phyloP scores from a whole-genome alignment of 2,113 vertebrate genomes.

The Corythoichthys intestinalis region DNA sequence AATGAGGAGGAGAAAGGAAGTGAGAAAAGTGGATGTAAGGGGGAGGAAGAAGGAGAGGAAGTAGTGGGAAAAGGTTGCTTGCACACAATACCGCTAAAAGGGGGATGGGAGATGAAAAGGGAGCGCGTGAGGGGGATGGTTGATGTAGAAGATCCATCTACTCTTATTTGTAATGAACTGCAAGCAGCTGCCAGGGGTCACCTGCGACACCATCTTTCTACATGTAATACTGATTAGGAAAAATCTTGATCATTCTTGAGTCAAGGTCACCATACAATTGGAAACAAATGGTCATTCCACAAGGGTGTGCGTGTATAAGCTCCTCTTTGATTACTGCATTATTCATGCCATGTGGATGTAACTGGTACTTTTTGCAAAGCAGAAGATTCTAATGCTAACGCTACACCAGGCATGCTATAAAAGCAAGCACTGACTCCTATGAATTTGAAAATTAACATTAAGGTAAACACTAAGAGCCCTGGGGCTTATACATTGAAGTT shows the following conservation, averaged over 20 bases:
- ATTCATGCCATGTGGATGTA: slow-evolving; percentile 39
- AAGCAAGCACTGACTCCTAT: slow-evolving; percentile 2
- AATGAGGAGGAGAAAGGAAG: not conserved
- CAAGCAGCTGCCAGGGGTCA: slow-evolving; percentile 6
- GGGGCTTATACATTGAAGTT: slow-evolving; percentile 29
- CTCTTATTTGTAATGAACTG: slow-evolving; percentile 10
- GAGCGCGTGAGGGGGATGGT: slow-evolving; percentile 38
- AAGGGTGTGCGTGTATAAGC: slow-evolving; percentile 6
- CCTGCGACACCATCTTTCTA: slow-evolving; percentile 6
- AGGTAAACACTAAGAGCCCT: slow-evolving; percentile 5
- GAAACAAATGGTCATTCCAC: not conserved
- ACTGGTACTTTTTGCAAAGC: slow-evolving; percentile 15
- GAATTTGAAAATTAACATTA: slow-evolving; percentile 15
- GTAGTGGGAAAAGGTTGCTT: slow-evolving; percentile 6
- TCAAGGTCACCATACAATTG: slow-evolving; percentile 36
- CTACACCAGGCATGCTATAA: slow-evolving; percentile 25
- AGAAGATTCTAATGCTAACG: slow-evolving; percentile 20
- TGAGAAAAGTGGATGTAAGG: not conserved
- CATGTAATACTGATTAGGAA: not conserved
- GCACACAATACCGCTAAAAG: slow-evolving; percentile 7
- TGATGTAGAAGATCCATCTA: slow-evolving; percentile 16
- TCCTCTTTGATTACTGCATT: slow-evolving; percentile 18
- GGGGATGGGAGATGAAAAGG: slow-evolving; percentile 9
- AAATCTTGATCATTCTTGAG: slow-evolving; percentile 8
- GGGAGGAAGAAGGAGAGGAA: slow-evolving; percentile 27